phyloP scores from a whole-genome alignment of 2,113 vertebrate species.

The Leptobrachium leishanense region DNA sequence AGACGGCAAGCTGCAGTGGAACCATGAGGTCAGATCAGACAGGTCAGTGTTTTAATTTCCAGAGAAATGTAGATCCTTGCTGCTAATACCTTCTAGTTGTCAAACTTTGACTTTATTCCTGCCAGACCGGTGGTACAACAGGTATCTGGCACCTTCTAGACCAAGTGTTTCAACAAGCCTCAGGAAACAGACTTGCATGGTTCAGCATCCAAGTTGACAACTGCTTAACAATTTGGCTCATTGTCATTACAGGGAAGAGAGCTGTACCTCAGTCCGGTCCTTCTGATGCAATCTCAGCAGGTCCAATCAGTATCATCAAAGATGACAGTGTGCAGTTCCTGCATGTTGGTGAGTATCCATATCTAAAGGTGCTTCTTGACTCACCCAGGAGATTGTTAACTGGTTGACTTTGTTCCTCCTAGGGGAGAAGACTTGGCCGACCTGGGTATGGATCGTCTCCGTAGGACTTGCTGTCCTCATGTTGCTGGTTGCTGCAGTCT shows the following conservation, averaged over 20 bases:
- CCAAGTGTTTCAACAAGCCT: no score
- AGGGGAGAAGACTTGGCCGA: neutral
- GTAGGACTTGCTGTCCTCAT: constrained; percentile 16
- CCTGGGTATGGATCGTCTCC: neutral
- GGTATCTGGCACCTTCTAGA: no score
- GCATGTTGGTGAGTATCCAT: constrained; percentile 20
- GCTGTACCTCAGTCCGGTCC: neutral
- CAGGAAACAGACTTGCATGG: no score
- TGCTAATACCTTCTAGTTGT: no score
- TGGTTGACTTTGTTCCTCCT: neutral
- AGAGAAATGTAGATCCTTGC: no score
- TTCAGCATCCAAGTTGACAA: no score
- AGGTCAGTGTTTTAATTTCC: neutral
- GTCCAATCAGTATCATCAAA: constrained; percentile 1
- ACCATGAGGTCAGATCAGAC: neutral
- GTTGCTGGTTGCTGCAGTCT: neutral
- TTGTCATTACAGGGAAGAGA: constrained; percentile 7
- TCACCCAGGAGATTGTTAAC: neutral
- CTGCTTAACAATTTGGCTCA: no score
- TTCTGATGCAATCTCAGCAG: constrained; percentile 20
- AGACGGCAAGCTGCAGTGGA: neutral
- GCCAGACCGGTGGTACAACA: no score
- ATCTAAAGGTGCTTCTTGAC: neutral
- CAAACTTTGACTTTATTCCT: no score
- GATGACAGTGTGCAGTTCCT: neutral